Conservation (phyloP, 92 coral and sea anemone species). For the Epizoanthus ramosus region DNA sequence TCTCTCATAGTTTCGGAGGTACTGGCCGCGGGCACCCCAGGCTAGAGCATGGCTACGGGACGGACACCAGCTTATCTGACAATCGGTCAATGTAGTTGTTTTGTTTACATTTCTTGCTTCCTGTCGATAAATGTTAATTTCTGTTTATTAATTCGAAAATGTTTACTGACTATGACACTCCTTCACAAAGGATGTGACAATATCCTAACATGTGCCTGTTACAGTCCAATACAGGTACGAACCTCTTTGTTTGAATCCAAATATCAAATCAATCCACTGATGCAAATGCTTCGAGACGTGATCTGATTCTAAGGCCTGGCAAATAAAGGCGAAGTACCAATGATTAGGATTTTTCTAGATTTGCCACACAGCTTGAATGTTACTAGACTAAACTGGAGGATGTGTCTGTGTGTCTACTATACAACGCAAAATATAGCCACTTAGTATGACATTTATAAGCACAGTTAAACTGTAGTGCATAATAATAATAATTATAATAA, state of each 20-base stretch:
- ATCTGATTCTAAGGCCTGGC: slow-evolving; percentile 94
- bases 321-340: neutral
- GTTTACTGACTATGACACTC: neutral
- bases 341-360: too few species aligned
- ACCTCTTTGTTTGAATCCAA: slow-evolving; percentile 99
- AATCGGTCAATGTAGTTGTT: neutral
- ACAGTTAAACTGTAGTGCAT: neutral
- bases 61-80: too few species aligned
- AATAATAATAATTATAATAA: too few species aligned
- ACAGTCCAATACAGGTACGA: neutral
- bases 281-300: slow-evolving; percentile 86
- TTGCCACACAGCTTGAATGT: too few species aligned
- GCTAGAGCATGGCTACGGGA: too few species aligned
- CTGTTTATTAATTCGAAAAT: too few species aligned
- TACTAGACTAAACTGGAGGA: too few species aligned
- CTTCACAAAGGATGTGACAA: neutral
- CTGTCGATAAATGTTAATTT: too few species aligned
- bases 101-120: neutral
- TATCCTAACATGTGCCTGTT: neutral
- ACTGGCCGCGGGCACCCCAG: too few species aligned
- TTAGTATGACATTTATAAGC: neutral
- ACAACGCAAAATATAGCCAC: neutral
- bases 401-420: neutral
- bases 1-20: too few species aligned
- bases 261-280: slow-evolving; percentile 96